A percentile compares a stretch with the other conserved stretches of the same genome.
These are phyloP conservation scores for Cololabis saira DNA, from an alignment of 2,113 vertebrate species.

Conservation along the genomic window DNA sequence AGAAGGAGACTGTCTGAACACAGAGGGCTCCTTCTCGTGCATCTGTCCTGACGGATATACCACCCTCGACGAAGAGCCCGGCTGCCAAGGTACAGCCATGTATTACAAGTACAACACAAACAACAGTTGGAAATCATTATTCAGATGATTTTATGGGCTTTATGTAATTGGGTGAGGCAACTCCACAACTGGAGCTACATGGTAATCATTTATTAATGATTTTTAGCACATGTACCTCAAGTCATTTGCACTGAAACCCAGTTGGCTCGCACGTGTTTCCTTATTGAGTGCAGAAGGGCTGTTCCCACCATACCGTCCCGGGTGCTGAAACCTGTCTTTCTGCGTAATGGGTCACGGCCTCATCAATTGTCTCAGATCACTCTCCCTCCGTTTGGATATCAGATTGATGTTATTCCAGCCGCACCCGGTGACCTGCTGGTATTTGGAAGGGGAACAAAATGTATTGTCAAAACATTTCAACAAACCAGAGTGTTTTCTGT, in stretches of 20 bases:
- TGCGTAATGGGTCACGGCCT: slow-evolving; percentile 57
- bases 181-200: slow-evolving; percentile 17
- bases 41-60: slow-evolving; percentile 78
- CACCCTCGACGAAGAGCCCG: slow-evolving; percentile 59
- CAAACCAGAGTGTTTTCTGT: slow-evolving; percentile 53
- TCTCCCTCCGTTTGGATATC: slow-evolving; percentile 39
- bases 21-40: slow-evolving; percentile 73
- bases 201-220: slow-evolving; percentile 32
- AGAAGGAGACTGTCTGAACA: slow-evolving; percentile 73
- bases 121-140: slow-evolving; percentile 9
- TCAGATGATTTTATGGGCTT: slow-evolving; percentile 19
- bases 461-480: slow-evolving; percentile 34
- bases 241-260: too few species aligned
- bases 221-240: slow-evolving; percentile 18
- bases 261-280: background rate
- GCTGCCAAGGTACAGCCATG: slow-evolving; percentile 84
- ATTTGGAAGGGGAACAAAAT: slow-evolving; percentile 24
- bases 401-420: slow-evolving; percentile 72
- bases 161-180: slow-evolving; percentile 45
- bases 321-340: slow-evolving; percentile 23
- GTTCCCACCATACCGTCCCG: slow-evolving; percentile 22
- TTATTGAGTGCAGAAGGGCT: slow-evolving; percentile 22
- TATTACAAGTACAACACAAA: slow-evolving; percentile 2
- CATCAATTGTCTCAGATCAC: slow-evolving; percentile 57
- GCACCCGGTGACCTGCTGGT: slow-evolving; percentile 65